phyloP scores from a whole-genome alignment of 2,797 vertebrate genomes.

The Danio choprae region DNA sequence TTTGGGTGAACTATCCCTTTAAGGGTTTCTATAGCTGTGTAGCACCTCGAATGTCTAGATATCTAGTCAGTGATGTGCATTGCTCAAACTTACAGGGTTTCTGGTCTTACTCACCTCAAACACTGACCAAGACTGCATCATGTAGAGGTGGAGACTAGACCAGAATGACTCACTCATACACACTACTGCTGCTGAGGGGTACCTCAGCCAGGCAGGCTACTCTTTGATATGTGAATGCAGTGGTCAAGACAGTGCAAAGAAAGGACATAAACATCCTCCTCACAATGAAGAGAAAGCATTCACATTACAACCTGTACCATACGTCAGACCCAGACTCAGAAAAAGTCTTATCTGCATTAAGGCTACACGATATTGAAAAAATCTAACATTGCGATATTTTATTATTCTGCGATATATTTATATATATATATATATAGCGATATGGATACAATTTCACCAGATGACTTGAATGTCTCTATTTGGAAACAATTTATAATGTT shows the following conservation, averaged over 20 bases:
- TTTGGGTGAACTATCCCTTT: too few species aligned
- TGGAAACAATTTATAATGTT: too few species aligned
- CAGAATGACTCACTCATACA: conserved; percentile 45
- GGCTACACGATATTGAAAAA: too few species aligned
- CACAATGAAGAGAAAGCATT: not conserved
- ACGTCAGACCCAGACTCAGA: not conserved
- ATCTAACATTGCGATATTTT: too few species aligned
- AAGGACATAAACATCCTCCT: not conserved
- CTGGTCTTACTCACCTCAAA: conserved; percentile 1
- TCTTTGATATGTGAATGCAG: conserved; percentile 24
- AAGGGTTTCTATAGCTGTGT: not conserved
- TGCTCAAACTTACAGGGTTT: conserved; percentile 26
- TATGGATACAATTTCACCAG: too few species aligned
- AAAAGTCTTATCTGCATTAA: not conserved
- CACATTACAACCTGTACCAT: not conserved
- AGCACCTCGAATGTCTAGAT: not conserved
- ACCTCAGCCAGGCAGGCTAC: conserved; percentile 1
- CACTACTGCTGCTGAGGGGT: conserved; percentile 42
- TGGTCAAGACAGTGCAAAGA: not conserved
- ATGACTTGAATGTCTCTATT: too few species aligned
- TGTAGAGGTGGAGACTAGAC: conserved; percentile 39
- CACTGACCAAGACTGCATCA: conserved; percentile 25
- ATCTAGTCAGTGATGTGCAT: conserved; percentile 1
- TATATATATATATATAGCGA: too few species aligned
- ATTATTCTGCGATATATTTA: too few species aligned